Evolutionary conservation across 2,797 vertebrate genomes (phyloP).

Genomic region (Sebastes minor): DNA sequence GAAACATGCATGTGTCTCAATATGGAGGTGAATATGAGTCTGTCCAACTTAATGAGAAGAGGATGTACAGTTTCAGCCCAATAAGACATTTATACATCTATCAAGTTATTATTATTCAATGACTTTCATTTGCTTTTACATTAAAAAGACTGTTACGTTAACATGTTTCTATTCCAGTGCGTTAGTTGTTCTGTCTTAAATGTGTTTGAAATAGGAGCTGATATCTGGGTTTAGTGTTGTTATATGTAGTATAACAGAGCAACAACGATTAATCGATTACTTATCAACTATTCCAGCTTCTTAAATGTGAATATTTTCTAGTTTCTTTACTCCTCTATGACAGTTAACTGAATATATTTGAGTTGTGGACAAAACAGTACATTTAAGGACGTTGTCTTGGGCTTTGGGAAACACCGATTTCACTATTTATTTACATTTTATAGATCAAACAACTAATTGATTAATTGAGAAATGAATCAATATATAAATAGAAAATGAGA

Average conservation of each 20-base stretch:
- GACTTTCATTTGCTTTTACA: neutral
- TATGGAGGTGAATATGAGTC: neutral
- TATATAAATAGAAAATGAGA: too few relatives aligned
- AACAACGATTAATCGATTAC: fast-evolving
- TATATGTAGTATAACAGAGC: neutral
- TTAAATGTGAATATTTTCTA: too few relatives aligned
- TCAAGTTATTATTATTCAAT: neutral
- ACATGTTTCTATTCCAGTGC: neutral
- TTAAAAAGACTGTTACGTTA: neutral
- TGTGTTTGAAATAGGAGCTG: neutral
- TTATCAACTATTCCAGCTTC: too few relatives aligned
- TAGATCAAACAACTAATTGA: too few relatives aligned
- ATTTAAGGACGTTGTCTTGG: fast-evolving
- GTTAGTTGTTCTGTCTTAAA: neutral
- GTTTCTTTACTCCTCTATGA: fast-evolving
- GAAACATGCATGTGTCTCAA: neutral
- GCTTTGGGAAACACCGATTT: too few relatives aligned
- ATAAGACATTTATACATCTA: neutral
- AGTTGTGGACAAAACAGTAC: too few relatives aligned
- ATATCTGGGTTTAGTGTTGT: neutral
- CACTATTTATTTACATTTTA: too few relatives aligned
- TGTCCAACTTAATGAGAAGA: neutral
- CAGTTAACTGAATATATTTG: fast-evolving
- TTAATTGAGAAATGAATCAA: too few relatives aligned
- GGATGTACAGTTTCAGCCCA: neutral